Conservation (phyloP, 2,888 invertebrate genomes). For the Chaitophorus viminalis region DNA sequence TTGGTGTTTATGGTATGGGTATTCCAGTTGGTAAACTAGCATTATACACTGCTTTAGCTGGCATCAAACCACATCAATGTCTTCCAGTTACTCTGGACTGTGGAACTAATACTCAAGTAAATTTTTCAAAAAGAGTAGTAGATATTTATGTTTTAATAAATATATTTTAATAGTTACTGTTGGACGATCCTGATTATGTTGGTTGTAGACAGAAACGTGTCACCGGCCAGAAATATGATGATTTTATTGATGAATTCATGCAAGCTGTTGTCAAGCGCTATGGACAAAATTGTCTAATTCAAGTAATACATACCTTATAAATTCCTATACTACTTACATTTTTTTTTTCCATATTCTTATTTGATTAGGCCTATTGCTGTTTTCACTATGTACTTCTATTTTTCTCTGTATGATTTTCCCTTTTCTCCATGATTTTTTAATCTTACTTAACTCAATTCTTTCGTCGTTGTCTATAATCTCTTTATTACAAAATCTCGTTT, state of each 20-base stretch:
- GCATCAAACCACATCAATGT: conserved; percentile 94
- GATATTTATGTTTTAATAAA: conserved; percentile 8
- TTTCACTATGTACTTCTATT: too few species aligned
- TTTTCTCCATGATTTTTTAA: too few species aligned
- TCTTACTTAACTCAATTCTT: too few species aligned
- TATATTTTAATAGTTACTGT: conserved; percentile 72
- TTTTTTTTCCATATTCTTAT: too few species aligned
- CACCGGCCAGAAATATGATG: conserved; percentile 87
- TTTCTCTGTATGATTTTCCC: too few species aligned
- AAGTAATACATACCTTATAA: conserved; percentile 68
- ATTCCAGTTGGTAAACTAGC: conserved; percentile 98
- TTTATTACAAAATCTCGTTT: too few species aligned
- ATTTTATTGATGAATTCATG: conserved; percentile 98
- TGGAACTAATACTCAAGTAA: conserved; percentile 74
- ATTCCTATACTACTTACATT: too few species aligned
- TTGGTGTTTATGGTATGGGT: conserved; percentile 98
- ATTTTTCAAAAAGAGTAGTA: conserved; percentile 53
- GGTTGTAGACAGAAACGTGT: conserved; percentile 88
- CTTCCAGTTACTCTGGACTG: conserved; percentile 90
- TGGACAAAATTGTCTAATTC: conserved; percentile 86
- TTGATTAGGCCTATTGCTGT: too few species aligned
- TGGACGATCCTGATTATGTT: conserved; percentile 95
- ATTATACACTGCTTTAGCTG: conserved; percentile 96
- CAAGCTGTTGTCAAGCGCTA: conserved; percentile 83
- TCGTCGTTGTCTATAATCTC: too few species aligned